Conservation (phyloP, 2,888 invertebrate species). For the Vanessa cardui region DNA sequence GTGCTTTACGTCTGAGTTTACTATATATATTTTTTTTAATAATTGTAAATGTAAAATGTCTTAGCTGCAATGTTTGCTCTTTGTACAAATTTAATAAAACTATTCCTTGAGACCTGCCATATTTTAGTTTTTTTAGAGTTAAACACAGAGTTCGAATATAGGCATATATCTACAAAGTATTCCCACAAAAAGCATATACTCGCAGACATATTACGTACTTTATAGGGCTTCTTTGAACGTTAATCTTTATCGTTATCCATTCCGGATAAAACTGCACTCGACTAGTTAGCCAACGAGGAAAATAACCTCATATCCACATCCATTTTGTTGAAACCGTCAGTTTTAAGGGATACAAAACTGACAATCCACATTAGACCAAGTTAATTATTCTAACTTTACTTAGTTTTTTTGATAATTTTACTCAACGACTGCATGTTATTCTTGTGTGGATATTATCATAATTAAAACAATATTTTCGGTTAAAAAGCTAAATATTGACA, state of each 20-base stretch:
- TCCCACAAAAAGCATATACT: neutral
- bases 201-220: neutral
- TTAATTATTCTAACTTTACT: neutral
- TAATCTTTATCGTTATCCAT: slow-evolving; percentile 16
- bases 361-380: neutral
- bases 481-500: slow-evolving; percentile 54
- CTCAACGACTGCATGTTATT: neutral
- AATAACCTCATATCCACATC: neutral
- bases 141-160: too few relatives aligned
- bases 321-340: neutral
- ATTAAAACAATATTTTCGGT: neutral
- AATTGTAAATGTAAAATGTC: too few relatives aligned
- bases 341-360: neutral
- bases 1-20: too few relatives aligned
- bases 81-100: too few relatives aligned
- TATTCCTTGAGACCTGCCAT: too few relatives aligned
- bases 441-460: neutral
- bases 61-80: too few relatives aligned
- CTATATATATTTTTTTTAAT: too few relatives aligned
- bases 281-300: slow-evolving; percentile 1
- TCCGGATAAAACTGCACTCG: neutral
- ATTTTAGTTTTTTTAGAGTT: too few relatives aligned
- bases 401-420: neutral
- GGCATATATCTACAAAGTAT: neutral
- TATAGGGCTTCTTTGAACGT: slow-evolving; percentile 15